Conservation (phyloP, 2,888 invertebrate species). For the Drosophila cognata region DNA sequence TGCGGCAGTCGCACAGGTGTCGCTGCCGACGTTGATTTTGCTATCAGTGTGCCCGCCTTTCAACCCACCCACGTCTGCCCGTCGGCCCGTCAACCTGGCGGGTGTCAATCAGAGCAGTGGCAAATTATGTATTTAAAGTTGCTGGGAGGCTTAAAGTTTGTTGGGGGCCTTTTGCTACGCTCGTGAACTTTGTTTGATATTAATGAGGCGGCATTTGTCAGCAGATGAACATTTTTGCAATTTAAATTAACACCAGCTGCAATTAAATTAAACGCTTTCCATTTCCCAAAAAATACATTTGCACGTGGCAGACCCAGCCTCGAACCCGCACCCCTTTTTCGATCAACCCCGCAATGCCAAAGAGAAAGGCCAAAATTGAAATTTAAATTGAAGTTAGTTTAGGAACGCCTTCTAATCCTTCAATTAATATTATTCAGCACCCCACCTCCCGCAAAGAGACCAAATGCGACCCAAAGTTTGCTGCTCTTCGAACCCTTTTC, state of each 20-base stretch:
- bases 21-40: conserved; percentile 58
- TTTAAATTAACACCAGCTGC: conserved; percentile 74
- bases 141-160: conserved; percentile 47
- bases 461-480: conserved; percentile 66
- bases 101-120: conserved; percentile 63
- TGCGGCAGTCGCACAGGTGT: conserved; percentile 62
- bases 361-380: conserved; percentile 58
- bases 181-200: conserved; percentile 56
- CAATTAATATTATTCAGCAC: conserved; percentile 75
- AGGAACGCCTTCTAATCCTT: conserved; percentile 72
- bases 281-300: conserved; percentile 63
- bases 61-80: not conserved
- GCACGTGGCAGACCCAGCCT: conserved; percentile 55
- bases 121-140: conserved; percentile 62
- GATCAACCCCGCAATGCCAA: not conserved
- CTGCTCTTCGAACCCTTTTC: conserved; percentile 63
- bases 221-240: conserved; percentile 58
- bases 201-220: conserved; percentile 71
- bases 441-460: conserved; percentile 2
- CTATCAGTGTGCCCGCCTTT: not conserved
- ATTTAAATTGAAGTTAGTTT: conserved; percentile 76
- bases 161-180: conserved; percentile 1
- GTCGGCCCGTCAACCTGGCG: not conserved
- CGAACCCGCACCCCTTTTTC: not conserved
- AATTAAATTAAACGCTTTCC: conserved; percentile 76